Conservation (phyloP, 2,113 vertebrate species). For the Siniperca knerii region DNA sequence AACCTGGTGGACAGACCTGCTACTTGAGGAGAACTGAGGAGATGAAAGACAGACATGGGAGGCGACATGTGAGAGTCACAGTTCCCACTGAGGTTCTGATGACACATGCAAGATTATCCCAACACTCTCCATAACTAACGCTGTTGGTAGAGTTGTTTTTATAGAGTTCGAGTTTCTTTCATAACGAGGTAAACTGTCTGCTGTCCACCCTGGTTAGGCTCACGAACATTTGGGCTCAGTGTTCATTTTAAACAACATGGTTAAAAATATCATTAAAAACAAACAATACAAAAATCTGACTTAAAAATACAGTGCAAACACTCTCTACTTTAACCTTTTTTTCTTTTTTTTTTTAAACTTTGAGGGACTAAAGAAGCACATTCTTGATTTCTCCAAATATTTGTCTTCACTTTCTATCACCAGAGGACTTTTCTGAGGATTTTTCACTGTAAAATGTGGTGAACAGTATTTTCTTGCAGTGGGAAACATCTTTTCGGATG, state of each 20-base stretch:
- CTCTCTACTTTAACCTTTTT: no score
- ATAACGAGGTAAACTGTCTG: neutral
- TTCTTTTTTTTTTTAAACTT: no score
- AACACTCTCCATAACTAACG: neutral
- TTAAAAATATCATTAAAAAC: no score
- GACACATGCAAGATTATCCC: neutral
- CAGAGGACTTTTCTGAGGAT: neutral
- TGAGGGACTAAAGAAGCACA: neutral
- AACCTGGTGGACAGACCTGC: constrained; percentile 93
- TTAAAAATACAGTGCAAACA: neutral
- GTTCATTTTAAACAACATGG: neutral
- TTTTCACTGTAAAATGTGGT: neutral
- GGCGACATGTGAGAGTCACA: neutral
- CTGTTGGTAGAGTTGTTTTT: neutral
- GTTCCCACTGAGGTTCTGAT: neutral
- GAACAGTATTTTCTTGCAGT: neutral
- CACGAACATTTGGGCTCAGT: neutral
- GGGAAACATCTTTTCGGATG: no score
- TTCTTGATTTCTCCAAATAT: neutral
- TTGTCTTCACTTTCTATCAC: neutral
- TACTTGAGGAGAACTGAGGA: constrained; percentile 94
- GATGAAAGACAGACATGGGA: neutral
- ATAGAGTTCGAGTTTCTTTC: neutral
- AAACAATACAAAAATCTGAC: no score
- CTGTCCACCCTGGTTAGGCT: neutral